Base-by-base conservation (phyloP, 2,113 vertebrate genomes). In the Willisornis vidua region DNA sequence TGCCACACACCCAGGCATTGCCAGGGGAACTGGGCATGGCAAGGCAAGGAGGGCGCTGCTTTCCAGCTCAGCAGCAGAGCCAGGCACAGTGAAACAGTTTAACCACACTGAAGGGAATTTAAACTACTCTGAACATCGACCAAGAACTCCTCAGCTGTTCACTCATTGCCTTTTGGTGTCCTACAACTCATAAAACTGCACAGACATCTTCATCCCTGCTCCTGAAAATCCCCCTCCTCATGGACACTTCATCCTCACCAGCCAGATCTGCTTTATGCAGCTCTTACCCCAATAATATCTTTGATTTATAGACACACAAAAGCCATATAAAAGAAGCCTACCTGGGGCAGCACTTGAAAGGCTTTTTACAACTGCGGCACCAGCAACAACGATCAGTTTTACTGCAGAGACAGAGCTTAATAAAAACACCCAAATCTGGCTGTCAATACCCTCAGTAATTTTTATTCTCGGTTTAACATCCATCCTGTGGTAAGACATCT, bases 231-330 rank as follows among this genome's bases (percentile, higher is more conserved):
- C 5, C 15, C 39, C 48, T 52, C 18, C 62, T 19, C 5, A 11
- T 52, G 35, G 41, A 3, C 19, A 3, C 37, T 71, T 82, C 33
- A 16, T 29, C 55, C 35, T 51, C 33, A 72, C 61, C 61, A 55
- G 76, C 29, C 80, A 74, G 65, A 71, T 14, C 76, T 51, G 70
- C 46, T 55, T 4, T 2, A 17, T 5, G 57, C 55, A 81, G 89
- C 84, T 94, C 65, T 87, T 49, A 88, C 57, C 81, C 73, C 33
- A 20, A 62, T 28, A 51, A 59, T 61, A 14, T 10, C 57, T 82
- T 68, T 96, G 94, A 95, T 96, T 96, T 95, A 96, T 51, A 16
- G 80, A 2, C 72, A 10, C 59, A 23, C 35, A 51, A n/a, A 76
- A 81, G 37, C 28, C 61, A 4, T 48, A 71, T 20, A 7, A 87